phyloP scores from a whole-genome alignment of 2,888 invertebrate species.

The Thymelicus sylvestris region DNA sequence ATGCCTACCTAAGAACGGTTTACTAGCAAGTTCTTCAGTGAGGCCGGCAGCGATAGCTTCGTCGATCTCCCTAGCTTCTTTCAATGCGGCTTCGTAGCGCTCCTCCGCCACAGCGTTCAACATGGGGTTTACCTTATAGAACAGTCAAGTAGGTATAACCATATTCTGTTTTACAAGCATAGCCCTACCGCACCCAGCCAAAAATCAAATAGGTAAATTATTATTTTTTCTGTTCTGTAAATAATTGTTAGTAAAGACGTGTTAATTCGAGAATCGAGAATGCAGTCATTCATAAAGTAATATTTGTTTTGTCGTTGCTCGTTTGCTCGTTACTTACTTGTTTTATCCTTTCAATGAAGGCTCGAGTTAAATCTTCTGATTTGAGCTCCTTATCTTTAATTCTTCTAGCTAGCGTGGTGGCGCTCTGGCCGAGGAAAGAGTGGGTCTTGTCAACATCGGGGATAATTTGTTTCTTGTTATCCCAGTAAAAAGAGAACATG shows the following conservation, averaged over 20 bases:
- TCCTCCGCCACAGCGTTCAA: conserved; percentile 93
- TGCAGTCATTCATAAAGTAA: no score
- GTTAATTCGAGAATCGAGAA: no score
- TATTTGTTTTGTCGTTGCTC: no score
- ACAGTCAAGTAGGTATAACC: no score
- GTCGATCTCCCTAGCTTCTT: conserved; percentile 91
- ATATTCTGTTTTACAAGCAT: no score
- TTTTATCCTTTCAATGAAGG: conserved; percentile 91
- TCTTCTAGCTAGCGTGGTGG: conserved; percentile 86
- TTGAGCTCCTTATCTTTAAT: conserved; percentile 87
- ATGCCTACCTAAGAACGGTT: conserved; percentile 89
- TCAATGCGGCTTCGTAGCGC: conserved; percentile 90
- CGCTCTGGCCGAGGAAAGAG: conserved; percentile 84
- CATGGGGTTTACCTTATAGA: conserved; percentile 85
- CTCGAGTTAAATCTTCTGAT: conserved; percentile 88
- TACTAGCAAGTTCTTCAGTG: conserved; percentile 85
- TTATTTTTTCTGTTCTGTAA: no score
- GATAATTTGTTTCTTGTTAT: conserved; percentile 59
- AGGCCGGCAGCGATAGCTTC: conserved; percentile 85
- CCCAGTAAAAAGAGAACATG: conserved; percentile 73
- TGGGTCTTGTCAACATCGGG: conserved; percentile 69
- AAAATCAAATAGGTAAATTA: no score
- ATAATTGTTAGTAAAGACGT: no score
- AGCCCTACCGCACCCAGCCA: no score
- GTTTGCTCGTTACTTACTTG: conserved; percentile 70